Conservation (phyloP, 2,888 invertebrate genomes). For the Liodrosophila aerea region DNA sequence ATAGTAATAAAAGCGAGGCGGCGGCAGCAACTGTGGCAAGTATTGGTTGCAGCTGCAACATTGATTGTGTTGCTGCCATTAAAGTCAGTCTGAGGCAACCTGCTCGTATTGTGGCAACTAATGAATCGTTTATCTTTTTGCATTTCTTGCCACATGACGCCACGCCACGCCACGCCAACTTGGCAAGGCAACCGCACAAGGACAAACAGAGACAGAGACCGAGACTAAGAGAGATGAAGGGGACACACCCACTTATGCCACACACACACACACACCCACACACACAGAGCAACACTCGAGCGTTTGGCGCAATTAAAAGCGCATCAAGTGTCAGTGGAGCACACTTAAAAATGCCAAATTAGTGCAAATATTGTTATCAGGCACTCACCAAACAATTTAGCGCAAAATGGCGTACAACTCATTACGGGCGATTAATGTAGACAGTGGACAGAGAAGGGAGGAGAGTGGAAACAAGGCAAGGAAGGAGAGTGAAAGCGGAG, state of each 20-base stretch:
- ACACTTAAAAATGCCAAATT: slow-evolving; percentile 82
- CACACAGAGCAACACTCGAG: slow-evolving; percentile 57
- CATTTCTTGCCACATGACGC: slow-evolving; percentile 72
- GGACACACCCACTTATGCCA: slow-evolving; percentile 5
- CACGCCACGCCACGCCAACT: slow-evolving; percentile 45
- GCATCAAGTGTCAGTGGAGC: slow-evolving; percentile 82
- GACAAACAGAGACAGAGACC: slow-evolving; percentile 24
- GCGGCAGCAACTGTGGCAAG: slow-evolving; percentile 19
- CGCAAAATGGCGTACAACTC: slow-evolving; percentile 81
- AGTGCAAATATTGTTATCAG: slow-evolving; percentile 82
- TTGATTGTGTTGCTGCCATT: slow-evolving; percentile 46
- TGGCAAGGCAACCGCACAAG: slow-evolving; percentile 61
- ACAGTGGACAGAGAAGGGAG: slow-evolving; percentile 1
- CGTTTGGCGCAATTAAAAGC: slow-evolving; percentile 81
- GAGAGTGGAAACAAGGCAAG: neutral
- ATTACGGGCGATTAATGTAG: slow-evolving; percentile 79
- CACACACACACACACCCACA: slow-evolving; percentile 8
- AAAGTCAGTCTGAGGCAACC: slow-evolving; percentile 30
- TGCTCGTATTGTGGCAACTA: slow-evolving; percentile 58
- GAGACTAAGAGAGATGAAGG: no score
- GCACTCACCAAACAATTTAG: slow-evolving; percentile 80
- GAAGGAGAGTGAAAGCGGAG: neutral
- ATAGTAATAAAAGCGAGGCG: slow-evolving; percentile 50
- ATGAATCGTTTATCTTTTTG: slow-evolving; percentile 79
- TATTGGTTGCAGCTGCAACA: slow-evolving; percentile 50